These are phyloP conservation scores for Nycticorax nycticorax DNA, from an alignment of 2,113 vertebrate genomes.

Conservation along the genomic window DNA sequence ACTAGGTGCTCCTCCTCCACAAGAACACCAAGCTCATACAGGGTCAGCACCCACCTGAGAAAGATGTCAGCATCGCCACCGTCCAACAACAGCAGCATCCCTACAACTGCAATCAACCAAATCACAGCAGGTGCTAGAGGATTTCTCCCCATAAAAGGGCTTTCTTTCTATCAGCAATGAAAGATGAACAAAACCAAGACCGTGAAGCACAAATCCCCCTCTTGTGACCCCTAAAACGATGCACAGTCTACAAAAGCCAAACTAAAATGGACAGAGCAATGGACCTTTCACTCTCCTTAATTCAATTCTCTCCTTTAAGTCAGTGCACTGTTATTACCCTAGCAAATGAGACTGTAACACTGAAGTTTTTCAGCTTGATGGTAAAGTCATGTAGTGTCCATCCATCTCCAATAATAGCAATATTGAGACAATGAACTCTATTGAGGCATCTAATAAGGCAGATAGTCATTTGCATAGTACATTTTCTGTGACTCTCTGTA, in stretches of 20 bases:
- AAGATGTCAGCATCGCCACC: background rate
- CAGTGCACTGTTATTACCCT: conserved; percentile 71
- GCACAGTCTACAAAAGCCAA: conserved; percentile 44
- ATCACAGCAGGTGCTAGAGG: background rate
- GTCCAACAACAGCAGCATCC: rapidly evolving
- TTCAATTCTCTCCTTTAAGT: conserved; percentile 72
- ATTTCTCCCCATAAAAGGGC: background rate
- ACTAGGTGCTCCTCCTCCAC: background rate
- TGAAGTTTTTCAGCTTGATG: conserved; percentile 77
- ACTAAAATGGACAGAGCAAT: conserved; percentile 42
- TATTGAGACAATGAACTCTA: conserved; percentile 76
- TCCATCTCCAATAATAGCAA: conserved; percentile 80
- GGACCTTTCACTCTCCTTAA: conserved; percentile 53
- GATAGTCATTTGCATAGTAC: conserved; percentile 80
- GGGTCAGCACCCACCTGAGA: background rate
- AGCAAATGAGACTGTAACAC: conserved; percentile 65
- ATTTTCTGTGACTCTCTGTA: conserved; percentile 78
- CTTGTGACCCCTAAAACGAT: conserved; percentile 45
- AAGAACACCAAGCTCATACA: background rate
- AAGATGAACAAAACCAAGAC: conserved; percentile 22
- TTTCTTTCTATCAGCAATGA: background rate
- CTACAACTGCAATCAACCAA: background rate
- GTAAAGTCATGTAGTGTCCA: conserved; percentile 77
- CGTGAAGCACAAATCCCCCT: background rate
- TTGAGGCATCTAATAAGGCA: conserved; percentile 75